A percentile compares a stretch with the other conserved stretches of the same genome.
Evolutionary conservation across 2,797 vertebrate species (phyloP).

Genomic region (Sarcoramphus papa): DNA sequence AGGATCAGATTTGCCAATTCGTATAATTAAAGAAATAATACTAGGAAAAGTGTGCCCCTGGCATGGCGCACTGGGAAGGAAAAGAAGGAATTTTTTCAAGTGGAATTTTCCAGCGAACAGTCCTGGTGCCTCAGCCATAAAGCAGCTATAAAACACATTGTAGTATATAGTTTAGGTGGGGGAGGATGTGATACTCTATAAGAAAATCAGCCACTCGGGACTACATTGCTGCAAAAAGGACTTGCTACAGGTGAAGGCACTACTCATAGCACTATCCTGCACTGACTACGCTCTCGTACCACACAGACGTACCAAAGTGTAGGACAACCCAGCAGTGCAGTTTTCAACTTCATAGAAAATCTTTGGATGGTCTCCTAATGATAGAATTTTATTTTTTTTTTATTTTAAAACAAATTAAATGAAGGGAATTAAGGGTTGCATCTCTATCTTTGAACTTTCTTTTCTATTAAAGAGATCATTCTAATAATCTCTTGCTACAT

Average conservation of each 20-base stretch:
- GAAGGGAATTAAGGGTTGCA: background rate
- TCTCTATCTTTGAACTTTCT: background rate
- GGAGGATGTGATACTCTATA: background rate
- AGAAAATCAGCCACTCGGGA: background rate
- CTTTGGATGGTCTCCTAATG: background rate
- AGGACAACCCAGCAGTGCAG: background rate
- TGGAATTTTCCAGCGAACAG: background rate
- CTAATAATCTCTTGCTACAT: background rate
- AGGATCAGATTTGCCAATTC: background rate
- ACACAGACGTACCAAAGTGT: background rate
- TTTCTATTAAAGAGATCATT: background rate
- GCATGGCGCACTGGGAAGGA: background rate
- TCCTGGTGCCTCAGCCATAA: background rate
- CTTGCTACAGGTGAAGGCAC: background rate
- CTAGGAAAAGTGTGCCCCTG: background rate
- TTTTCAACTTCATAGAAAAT: background rate
- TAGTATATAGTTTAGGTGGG: fast-evolving
- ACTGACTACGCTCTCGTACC: background rate
- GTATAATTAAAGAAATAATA: background rate
- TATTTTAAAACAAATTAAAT: background rate
- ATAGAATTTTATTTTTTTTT: background rate
- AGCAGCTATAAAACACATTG: background rate
- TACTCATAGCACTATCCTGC: background rate
- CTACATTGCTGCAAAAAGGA: background rate
- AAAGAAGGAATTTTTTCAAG: background rate